Base-by-base conservation (phyloP, 2,888 invertebrate species). In the Agriopis aurantiaria region DNA sequence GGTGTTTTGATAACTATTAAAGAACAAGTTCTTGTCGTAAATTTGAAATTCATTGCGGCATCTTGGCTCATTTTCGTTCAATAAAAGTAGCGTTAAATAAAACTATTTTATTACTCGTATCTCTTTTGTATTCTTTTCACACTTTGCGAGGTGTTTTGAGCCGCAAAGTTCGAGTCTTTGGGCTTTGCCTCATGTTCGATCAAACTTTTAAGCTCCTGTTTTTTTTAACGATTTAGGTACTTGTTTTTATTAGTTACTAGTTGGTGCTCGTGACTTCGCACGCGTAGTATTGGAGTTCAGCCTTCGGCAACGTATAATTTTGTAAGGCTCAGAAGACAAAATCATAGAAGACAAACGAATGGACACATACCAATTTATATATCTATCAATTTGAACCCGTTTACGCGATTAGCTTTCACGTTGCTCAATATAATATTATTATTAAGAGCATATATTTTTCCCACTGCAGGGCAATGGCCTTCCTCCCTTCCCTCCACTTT, bases 41-140 rank as follows among this genome's bases (percentile, higher is more conserved):
- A 53, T 41, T 56, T n/a, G 41, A 14, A 56, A 56, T 56, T 56
- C 56, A 14, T 17, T 17, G 56, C 41, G 11, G 61, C 49, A 51
- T 62, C 62, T 57, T 43, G 45, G 56, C 51, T 67, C 52, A 55
- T 68, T 68, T 45, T 62, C 57, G 57, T 63, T 58, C 62, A 63
- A 68, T 68, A 68, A 68, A 63, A 63, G 49, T 56, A 60, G 45
- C 56, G 59, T 59, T 64, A 55, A 46, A 53, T 59, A 53, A 52
- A 64, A 64, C 49, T 56, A 69, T 65, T 69, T 53, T 64, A 63
- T 55, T 9, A 23, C 43, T 43, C 33, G 33, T 17, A 60, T 48
- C 53, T 53, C n/a, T 10, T 69, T 69, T 69, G 69, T 69, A 69
- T 69, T 69, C 69, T 45, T 60, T 60, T 55, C 64, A 64, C 64